Evolutionary conservation across 2,797 vertebrate genomes (phyloP), one percentile per base, ranked within the genome.

Genomic region (Buphagus erythrorhynchus): DNA sequence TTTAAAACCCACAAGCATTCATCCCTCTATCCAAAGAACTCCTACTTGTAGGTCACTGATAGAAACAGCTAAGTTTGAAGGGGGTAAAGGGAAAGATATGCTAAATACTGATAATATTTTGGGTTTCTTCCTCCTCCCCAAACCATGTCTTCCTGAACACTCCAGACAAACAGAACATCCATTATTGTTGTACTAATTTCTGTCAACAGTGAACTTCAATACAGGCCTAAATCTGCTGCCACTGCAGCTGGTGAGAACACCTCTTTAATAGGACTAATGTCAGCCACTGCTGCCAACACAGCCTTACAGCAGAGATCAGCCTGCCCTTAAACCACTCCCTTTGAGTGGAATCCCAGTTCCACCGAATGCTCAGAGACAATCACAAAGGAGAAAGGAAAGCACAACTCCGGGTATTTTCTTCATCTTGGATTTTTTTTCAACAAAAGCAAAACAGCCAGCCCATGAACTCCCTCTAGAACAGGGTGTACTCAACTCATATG

Each of bases 391-490:
- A 93, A 86, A 88, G 36, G 31, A 88, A 86, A 80, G 52, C 2
- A 1, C 24, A 58, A 62, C 54, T 72, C 57, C 2, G 65, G 21
- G n/a, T 83, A 58, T 72, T 94, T 93, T 67, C 69, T 91, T 91
- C 89, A 77, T 90, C 78, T 67, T 69, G 58, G 5, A 15, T 24
- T 45, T 73, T 49, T 82, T 78, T 73, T 25, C 49, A 79, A 46
- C 26, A 29, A 38, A 84, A 86, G 38, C 52, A 38, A 86, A 93
- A 16, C 72, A 93, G 82, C 28, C 76, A 86, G 65, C 62, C 76
- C 79, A 55, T 90, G 91, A 91, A 93, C 54, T 71, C 75, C 68
- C 80, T 78, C 76, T 46, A 74, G 94, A 95, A 95, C 91, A 88
- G 87, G 65, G 75, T 62, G 95, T 95, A 75, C 95, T 81, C 71